Percentiles rank a stretch among this genome's conserved stretches.
Conservation (phyloP, 2,797 vertebrate genomes). For the Peromyscus melanophrys region DNA sequence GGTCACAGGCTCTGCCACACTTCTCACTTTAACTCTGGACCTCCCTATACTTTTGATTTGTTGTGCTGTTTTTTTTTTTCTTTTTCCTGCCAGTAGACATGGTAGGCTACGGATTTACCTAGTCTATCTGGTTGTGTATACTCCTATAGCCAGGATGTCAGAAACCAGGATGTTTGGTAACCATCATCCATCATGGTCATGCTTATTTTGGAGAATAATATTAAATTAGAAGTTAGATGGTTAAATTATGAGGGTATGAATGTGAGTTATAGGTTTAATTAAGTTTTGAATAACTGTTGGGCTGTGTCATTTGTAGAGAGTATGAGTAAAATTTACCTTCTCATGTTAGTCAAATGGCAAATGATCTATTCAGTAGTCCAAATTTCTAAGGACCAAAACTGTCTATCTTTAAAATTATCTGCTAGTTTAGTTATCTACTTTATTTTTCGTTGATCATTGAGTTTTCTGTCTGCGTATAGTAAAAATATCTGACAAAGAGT, state of each 20-base stretch:
- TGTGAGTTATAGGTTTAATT: neutral
- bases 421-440: neutral
- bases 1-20: too few species aligned
- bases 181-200: neutral
- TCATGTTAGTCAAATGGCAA: neutral
- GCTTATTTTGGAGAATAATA: neutral
- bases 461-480: neutral
- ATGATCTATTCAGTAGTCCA: neutral
- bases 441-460: neutral
- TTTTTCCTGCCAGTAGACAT: neutral
- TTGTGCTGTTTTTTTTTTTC: neutral
- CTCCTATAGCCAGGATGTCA: neutral
- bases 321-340: slow-evolving; percentile 13
- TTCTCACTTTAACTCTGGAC: neutral
- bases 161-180: neutral
- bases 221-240: neutral
- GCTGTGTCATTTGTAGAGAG: neutral
- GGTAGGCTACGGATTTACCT: neutral
- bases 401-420: neutral
- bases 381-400: slow-evolving; percentile 23
- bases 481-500: neutral
- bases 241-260: neutral
- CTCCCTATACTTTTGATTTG: neutral
- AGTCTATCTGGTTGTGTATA: neutral
- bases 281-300: neutral